Percentiles rank a stretch among this genome's conserved stretches.
phyloP scores from a whole-genome alignment of 1,140 invertebrate genomes.

The Akabosia matsudoensis region DNA sequence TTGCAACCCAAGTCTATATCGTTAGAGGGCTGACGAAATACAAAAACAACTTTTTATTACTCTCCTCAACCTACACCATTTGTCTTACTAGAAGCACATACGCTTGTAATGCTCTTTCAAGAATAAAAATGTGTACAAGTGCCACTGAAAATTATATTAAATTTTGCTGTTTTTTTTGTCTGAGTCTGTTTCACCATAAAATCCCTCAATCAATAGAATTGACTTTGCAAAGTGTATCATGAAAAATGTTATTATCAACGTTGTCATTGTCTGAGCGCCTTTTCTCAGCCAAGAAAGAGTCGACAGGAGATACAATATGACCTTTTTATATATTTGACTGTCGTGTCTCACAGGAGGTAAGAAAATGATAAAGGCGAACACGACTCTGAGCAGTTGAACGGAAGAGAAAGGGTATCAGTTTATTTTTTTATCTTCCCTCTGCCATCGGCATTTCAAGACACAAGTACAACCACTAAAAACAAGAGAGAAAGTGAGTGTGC shows the following conservation, averaged over 20 bases:
- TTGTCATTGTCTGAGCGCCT: background rate
- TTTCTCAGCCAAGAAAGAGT: too few relatives aligned
- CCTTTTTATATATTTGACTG: background rate
- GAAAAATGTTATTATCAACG: background rate
- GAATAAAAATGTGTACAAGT: background rate
- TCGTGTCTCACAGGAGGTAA: background rate
- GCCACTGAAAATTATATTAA: background rate
- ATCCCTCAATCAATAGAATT: background rate
- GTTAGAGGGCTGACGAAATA: too few relatives aligned
- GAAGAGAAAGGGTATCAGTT: background rate
- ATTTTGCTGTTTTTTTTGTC: background rate
- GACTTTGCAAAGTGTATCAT: background rate
- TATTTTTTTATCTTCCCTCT: background rate
- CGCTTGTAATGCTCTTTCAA: too few relatives aligned
- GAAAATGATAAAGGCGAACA: background rate
- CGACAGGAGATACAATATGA: background rate
- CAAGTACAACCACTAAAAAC: background rate
- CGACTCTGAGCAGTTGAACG: too few relatives aligned
- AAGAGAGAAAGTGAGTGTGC: background rate
- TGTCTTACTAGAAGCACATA: too few relatives aligned
- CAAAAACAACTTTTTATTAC: too few relatives aligned
- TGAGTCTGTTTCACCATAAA: background rate
- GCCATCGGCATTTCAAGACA: background rate
- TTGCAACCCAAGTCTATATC: too few relatives aligned
- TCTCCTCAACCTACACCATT: too few relatives aligned